A percentile compares a stretch with the other conserved stretches of the same genome.
These are phyloP conservation scores for Propithecus perrieri DNA, from an alignment of 2,797 vertebrate genomes.

Conservation along the genomic window DNA sequence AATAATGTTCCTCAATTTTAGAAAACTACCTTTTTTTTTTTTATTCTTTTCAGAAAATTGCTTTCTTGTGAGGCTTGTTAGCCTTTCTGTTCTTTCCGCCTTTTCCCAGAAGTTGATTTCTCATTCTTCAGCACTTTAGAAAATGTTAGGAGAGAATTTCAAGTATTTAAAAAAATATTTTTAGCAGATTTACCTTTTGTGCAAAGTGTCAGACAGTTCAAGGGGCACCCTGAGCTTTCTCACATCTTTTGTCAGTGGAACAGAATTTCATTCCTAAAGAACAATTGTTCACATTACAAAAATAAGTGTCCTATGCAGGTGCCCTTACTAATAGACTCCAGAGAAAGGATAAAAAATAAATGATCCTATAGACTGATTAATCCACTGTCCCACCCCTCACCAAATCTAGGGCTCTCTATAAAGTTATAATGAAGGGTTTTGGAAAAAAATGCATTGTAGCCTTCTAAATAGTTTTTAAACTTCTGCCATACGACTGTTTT, in stretches of 20 bases:
- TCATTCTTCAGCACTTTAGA: conserved; percentile 81
- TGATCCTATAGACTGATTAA: conserved; percentile 57
- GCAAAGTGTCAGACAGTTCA: conserved; percentile 69
- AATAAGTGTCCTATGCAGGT: conserved; percentile 40
- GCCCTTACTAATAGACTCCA: conserved; percentile 26
- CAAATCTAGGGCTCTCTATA: background rate
- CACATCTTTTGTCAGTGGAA: conserved; percentile 62
- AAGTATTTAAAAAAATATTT: conserved; percentile 78
- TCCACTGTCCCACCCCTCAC: background rate
- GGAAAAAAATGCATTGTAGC: background rate
- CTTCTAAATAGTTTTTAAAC: conserved; percentile 51
- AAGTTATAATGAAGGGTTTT: background rate
- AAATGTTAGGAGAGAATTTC: conserved; percentile 63
- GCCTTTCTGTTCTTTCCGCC: conserved; percentile 79
- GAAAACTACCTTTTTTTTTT: conserved; percentile 65
- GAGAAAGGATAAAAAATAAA: conserved; percentile 52
- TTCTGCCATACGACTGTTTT: background rate
- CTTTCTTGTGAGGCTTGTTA: conserved; percentile 83
- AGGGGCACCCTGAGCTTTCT: conserved; percentile 39
- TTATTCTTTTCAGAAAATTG: conserved; percentile 73
- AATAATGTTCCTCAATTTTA: conserved; percentile 79
- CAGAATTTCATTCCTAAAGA: conserved; percentile 69
- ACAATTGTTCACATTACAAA: conserved; percentile 71
- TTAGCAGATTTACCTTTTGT: conserved; percentile 78
- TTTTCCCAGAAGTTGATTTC: conserved; percentile 82